These are phyloP conservation scores for Lophura nycthemera DNA, from an alignment of 2,113 vertebrate species.

Conservation along the genomic window DNA sequence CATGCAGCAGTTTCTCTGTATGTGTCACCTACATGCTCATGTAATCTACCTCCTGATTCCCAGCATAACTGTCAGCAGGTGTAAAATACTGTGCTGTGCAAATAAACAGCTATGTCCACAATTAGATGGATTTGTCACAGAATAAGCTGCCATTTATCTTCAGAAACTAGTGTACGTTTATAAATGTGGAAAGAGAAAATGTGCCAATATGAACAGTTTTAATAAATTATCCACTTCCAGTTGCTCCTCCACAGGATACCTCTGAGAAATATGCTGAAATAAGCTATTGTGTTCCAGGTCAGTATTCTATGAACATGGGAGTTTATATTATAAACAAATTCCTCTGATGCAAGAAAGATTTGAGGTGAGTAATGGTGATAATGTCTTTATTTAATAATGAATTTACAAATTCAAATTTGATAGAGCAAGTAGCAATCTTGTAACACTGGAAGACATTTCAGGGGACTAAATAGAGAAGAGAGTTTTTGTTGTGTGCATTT, in stretches of 20 bases:
- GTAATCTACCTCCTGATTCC: not conserved
- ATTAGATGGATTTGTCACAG: fast-evolving
- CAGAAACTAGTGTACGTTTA: not conserved
- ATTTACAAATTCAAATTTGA: not conserved
- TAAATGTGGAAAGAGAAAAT: fast-evolving
- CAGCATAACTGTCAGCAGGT: not conserved
- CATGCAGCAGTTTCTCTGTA: not conserved
- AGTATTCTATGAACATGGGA: fast-evolving
- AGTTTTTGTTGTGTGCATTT: not conserved
- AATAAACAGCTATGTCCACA: fast-evolving
- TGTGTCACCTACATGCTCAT: not conserved
- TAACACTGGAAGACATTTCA: not conserved
- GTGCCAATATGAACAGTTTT: fast-evolving
- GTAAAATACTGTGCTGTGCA: not conserved
- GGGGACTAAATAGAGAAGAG: not conserved
- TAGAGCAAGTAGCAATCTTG: not conserved
- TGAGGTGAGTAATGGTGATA: not conserved
- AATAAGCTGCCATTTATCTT: not conserved
- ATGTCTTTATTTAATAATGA: not conserved
- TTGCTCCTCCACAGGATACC: not conserved
- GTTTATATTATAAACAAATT: not conserved
- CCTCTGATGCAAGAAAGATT: not conserved
- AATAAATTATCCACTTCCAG: not conserved
- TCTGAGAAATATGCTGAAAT: not conserved
- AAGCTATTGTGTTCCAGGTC: not conserved